Evolutionary conservation across 2,888 invertebrate genomes (phyloP), one percentile per base, ranked within the genome.

Genomic region (Romanomermis culicivorax): DNA sequence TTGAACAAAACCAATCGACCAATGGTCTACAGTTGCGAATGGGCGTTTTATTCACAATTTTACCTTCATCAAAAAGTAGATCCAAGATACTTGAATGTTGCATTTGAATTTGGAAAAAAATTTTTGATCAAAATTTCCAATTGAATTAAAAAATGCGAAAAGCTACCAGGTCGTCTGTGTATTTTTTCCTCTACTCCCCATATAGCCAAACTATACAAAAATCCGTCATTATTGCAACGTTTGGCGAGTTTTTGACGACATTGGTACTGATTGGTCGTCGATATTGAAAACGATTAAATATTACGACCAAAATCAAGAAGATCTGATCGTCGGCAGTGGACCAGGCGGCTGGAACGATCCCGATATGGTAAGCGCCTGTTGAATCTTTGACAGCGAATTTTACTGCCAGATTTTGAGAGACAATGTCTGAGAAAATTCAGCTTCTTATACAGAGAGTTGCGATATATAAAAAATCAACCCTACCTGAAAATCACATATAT

Each of bases 321-420:
- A 77, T 42, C 84, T 91, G 64, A 83, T 85, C 58, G 80, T 83
- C 30, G 83, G 85, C 69, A 88, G 88, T 29, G 89, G 89, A 2
- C 91, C 91, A 1, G 91, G 91, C 11, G 85, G 87, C 65, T 93
- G 87, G 85, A 93, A 91, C 72, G 91, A 93, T 74, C 91, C 91
- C 26, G 91, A 91, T 68, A 91, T 91, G 91, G 84, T 89, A 62
- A 61, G 43, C 23, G n/a, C n/a, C n/a, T n/a, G n/a, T n/a, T n/a
- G n/a, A n/a, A n/a, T n/a, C n/a, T 36, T 36, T 17, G 36, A 17
- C n/a, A n/a, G n/a, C n/a, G n/a, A n/a, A n/a, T n/a, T n/a, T n/a
- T n/a, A n/a, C n/a, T n/a, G n/a, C n/a, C n/a, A n/a, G n/a, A n/a
- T n/a, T n/a, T n/a, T n/a, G n/a, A n/a, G n/a, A n/a, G n/a, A n/a